phyloP scores from a whole-genome alignment of 2,888 invertebrate genomes.

The Dioctria linearis region DNA sequence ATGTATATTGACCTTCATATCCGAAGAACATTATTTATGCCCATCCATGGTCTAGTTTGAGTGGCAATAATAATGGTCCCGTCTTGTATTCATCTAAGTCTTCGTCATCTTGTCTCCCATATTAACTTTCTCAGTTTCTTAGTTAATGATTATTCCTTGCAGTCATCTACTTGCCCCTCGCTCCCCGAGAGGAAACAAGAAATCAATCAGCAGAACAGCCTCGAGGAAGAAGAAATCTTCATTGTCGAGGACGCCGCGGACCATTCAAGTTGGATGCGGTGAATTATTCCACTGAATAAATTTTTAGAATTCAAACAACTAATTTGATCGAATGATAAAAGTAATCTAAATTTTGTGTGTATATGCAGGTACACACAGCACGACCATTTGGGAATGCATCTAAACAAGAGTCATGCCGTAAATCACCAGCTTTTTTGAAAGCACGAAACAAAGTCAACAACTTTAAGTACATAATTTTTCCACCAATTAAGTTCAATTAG shows the following conservation, averaged over 20 bases:
- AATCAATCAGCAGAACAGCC: neutral
- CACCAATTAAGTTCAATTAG: conserved; percentile 47
- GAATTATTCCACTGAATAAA: conserved; percentile 25
- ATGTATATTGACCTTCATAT: conserved; percentile 47
- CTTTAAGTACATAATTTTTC: conserved; percentile 29
- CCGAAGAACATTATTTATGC: conserved; percentile 23
- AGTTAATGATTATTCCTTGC: conserved; percentile 18
- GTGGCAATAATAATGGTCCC: conserved; percentile 15
- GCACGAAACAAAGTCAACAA: conserved; percentile 51
- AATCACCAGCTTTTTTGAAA: conserved; percentile 47
- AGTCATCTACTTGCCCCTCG: neutral
- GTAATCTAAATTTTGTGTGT: conserved; percentile 35
- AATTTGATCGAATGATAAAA: conserved; percentile 4
- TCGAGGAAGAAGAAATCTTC: neutral
- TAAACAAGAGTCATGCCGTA: conserved; percentile 8
- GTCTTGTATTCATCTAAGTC: too few relatives aligned
- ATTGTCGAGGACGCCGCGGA: too few relatives aligned
- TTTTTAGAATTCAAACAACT: neutral
- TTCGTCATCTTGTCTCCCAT: conserved; percentile 34
- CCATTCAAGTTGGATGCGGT: neutral
- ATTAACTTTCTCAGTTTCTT: conserved; percentile 38
- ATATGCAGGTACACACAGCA: neutral
- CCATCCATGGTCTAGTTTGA: conserved; percentile 39
- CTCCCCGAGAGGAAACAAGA: neutral
- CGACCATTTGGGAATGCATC: neutral